Evolutionary conservation across 1,140 invertebrate genomes (phyloP), one percentile per base, ranked within the genome.

Genomic region (Pseudomyrmex cubaensis): DNA sequence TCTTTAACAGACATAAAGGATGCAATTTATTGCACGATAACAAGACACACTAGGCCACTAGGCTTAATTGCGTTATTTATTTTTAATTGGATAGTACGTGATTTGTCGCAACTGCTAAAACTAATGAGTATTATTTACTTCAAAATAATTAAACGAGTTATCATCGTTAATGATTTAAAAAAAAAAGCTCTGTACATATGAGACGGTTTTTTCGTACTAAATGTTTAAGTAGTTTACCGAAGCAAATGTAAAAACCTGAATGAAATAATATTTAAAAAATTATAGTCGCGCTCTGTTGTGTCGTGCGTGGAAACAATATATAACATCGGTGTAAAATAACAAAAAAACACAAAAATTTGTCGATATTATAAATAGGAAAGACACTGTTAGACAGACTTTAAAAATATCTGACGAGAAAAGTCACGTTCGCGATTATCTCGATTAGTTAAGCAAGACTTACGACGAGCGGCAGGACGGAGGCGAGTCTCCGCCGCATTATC

Each of bases 401-500:
- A n/a, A 46, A 48, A 1, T 12, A n/a, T 10, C 56, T 15, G 0
- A 25, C 25, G 25, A 7, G 15, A 48, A 46, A 13, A 57, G 1
- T 59, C 15, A 52, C 15, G 57, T 57, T 12, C 1, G 35, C 13
- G 17, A 57, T 48, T 17, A 9, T 35, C 35, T 35, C 46, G 5
- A 3, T n/a, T 9, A 69, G 3, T 8, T 70, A 2, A 50, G 9
- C 8, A 69, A n/a, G 52, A 83, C 85, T 87, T 25, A 86, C 85
- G 78, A 57, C 52, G 25, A 77, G 8, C 5, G 35, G n/a, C 20
- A 83, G 54, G 3, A 80, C 22, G 7, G 44, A 80, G 44, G 12
- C 46, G 22, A 80, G n/a, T 80, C 54, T 48, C 22, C 66, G 54
- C 1, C 54, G 76, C 76, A 80, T 35, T 35, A 35, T 80, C 12